These are phyloP conservation scores for Cheumatopsyche charites DNA, from an alignment of 1,140 invertebrate species.

Conservation along the genomic window DNA sequence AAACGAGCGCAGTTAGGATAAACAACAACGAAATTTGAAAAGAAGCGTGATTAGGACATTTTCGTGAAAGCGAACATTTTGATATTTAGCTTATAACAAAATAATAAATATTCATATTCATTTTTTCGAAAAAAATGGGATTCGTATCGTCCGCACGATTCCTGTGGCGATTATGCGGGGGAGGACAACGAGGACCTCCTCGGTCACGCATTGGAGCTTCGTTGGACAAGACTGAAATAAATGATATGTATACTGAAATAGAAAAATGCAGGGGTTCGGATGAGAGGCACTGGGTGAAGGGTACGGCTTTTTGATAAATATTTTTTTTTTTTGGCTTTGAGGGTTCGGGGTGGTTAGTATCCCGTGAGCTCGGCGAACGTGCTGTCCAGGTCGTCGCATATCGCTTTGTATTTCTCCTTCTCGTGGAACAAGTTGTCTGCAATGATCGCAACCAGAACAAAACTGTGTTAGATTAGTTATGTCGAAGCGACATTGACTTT, in stretches of 20 bases:
- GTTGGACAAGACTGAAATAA: conserved; percentile 43
- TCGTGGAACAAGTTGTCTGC: conserved; percentile 91
- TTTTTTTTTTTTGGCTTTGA: background rate
- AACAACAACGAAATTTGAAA: too few species aligned
- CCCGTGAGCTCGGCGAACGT: conserved; percentile 89
- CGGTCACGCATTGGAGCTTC: conserved; percentile 20
- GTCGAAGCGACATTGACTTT: background rate
- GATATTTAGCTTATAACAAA: background rate
- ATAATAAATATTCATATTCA: background rate
- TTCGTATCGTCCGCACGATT: conserved; percentile 22
- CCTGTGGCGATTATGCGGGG: conserved; percentile 30
- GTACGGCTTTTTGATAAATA: conserved; percentile 16
- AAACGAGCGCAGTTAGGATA: background rate
- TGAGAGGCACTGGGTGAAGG: conserved; percentile 7
- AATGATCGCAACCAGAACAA: conserved; percentile 55
- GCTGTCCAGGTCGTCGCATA: conserved; percentile 97
- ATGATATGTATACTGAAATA: conserved; percentile 44
- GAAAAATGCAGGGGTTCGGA: conserved; percentile 26
- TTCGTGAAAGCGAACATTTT: too few species aligned
- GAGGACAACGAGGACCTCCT: conserved; percentile 15
- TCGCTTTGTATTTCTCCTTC: conserved; percentile 95
- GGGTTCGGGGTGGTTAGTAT: conserved; percentile 67
- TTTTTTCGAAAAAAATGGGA: too few species aligned
- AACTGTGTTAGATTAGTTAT: conserved; percentile 12
- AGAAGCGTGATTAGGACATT: too few species aligned